Base-by-base conservation (phyloP, 37 sponge, comb jelly and placozoan genomes). In the Hormiphora californensis region DNA sequence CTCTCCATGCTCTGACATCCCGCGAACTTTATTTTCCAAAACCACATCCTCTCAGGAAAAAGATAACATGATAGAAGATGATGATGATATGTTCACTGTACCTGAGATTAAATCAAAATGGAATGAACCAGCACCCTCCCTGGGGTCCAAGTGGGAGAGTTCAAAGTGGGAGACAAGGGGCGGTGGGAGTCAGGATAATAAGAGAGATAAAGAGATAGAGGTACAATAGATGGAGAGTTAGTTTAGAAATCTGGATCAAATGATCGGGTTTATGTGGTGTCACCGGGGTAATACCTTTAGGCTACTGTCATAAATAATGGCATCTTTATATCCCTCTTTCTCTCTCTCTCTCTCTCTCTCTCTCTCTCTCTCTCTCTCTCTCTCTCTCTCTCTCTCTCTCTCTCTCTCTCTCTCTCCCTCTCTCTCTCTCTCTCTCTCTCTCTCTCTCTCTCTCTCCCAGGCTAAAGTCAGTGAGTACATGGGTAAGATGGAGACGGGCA, bases 101-200 rank as follows among this genome's bases (percentile, higher is more conserved):
- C 81, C 81, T 0, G 46, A 43, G 0, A 39, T 73, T 4, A 73
- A 73, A n/a, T 73, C 81, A 36, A 73, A 73, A 28, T 73, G 81
- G 81, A 46, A 73, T n/a, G 81, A 73, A 22, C 28, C 25, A 5
- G 46, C 81, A 23, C 81, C 81, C 44, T 73, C 81, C 23, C 46
- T 73, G n/a, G 81, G 81, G 23, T 73, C 81, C 46, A 73, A 73
- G 44, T 73, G 81, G 81, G 81, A 73, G 46, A 73, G 44, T 5
- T 7, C 2, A 36, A 38, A 65, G 3, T 38, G 1, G 67, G n/a
- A 25, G 4, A 57, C n/a, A 30, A 57, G 27, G 61, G 27, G n/a
- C 61, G n/a, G n/a, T n/a, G n/a, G n/a, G n/a, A n/a, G n/a, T n/a
- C n/a, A n/a, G n/a, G n/a, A n/a, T n/a, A n/a, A n/a, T n/a, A n/a